Evolutionary conservation across 2,888 invertebrate species (phyloP).

Genomic region (Scrobipalpa costella): DNA sequence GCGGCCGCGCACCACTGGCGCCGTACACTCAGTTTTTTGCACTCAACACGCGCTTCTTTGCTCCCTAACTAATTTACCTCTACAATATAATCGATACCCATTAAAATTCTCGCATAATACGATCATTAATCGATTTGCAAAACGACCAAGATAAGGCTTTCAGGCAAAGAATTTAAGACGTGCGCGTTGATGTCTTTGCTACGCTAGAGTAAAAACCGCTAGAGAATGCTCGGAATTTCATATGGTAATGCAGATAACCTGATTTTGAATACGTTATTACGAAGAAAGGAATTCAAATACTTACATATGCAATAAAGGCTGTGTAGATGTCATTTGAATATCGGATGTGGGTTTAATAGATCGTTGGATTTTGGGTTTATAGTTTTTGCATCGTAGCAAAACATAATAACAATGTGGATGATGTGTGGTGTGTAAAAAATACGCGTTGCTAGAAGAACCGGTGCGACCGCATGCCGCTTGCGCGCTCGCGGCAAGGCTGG

Average conservation of each 20-base stretch:
- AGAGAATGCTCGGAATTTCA: constrained; percentile 18
- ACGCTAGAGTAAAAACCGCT: constrained; percentile 18
- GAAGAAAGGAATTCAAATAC: constrained; percentile 1
- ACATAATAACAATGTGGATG: constrained; percentile 77
- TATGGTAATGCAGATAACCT: constrained; percentile 15
- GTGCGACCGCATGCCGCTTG: constrained; percentile 78
- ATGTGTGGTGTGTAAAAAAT: constrained; percentile 78
- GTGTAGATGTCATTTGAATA: constrained; percentile 5
- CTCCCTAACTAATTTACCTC: constrained; percentile 3
- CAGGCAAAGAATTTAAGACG: constrained; percentile 17
- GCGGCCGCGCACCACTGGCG: constrained; percentile 48
- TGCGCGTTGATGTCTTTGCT: constrained; percentile 23
- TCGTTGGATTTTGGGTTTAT: constrained; percentile 12
- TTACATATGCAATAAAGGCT: not conserved
- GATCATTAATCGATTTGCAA: not conserved
- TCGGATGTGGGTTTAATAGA: constrained; percentile 10
- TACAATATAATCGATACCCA: constrained; percentile 16
- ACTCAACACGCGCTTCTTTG: constrained; percentile 20
- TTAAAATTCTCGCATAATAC: constrained; percentile 17
- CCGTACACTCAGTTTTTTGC: constrained; percentile 36
- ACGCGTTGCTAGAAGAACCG: constrained; percentile 78
- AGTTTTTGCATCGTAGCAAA: constrained; percentile 76
- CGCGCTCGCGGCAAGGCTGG: constrained; percentile 74
- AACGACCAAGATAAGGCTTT: constrained; percentile 7
- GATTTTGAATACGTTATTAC: constrained; percentile 18